Conservation (phyloP, 2,797 vertebrate species). For the Myotis findleyi region DNA sequence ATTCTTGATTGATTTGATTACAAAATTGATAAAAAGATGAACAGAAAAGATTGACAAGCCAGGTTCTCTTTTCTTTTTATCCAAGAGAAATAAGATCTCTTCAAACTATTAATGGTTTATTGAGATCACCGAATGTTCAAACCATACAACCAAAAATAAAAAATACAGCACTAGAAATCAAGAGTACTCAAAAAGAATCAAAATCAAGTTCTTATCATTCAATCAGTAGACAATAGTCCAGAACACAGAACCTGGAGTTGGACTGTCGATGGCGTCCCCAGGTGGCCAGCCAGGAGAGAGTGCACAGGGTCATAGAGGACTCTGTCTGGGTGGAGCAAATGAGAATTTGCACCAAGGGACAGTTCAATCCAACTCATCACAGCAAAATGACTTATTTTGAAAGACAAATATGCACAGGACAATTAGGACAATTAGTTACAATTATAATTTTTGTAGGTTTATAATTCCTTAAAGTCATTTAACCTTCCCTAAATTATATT, state of each 20-base stretch:
- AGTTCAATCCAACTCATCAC: background rate
- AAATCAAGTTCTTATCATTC: background rate
- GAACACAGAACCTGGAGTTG: background rate
- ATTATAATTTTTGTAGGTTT: background rate
- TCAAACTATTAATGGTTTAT: background rate
- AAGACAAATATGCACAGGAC: background rate
- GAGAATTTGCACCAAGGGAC: background rate
- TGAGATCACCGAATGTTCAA: background rate
- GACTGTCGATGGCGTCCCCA: background rate
- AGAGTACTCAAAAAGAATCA: background rate
- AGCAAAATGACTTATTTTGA: background rate
- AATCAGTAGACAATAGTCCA: background rate
- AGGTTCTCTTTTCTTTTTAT: background rate
- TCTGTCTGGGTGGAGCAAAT: background rate
- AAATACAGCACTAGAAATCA: background rate
- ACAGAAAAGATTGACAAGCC: background rate
- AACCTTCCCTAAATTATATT: background rate
- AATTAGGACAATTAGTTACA: conserved; percentile 3
- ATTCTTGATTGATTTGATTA: conserved; percentile 38
- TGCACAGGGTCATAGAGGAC: background rate
- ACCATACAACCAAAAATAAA: background rate
- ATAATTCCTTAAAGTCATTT: background rate
- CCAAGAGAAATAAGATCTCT: conserved; percentile 8
- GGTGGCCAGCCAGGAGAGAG: background rate
- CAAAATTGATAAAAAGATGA: background rate